Evolutionary conservation across 2,888 invertebrate species (phyloP).

Genomic region (Heteromurus nitidus): DNA sequence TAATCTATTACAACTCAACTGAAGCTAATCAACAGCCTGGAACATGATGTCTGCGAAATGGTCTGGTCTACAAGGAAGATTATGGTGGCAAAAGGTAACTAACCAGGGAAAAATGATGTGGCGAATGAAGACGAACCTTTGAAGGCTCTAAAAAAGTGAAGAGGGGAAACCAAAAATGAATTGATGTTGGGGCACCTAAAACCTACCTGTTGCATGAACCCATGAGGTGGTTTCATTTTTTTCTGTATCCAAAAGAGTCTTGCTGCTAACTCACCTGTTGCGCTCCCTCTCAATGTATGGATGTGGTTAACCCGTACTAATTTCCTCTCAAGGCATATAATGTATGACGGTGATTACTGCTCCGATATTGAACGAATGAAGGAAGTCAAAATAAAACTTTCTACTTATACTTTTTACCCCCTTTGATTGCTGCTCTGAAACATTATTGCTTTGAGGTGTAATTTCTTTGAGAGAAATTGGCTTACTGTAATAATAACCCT

Average conservation of each 20-base stretch:
- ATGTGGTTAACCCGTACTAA: constrained; percentile 47
- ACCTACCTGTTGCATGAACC: not conserved
- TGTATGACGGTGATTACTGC: too few species aligned
- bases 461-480: too few species aligned
- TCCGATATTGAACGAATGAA: too few species aligned
- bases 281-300: constrained; percentile 41
- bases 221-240: not conserved
- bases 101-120: constrained; percentile 21
- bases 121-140: too few species aligned
- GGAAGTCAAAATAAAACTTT: too few species aligned
- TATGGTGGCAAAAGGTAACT: constrained; percentile 22
- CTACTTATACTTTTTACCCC: too few species aligned
- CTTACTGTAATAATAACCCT: too few species aligned
- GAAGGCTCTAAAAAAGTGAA: too few species aligned
- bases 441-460: too few species aligned
- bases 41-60: constrained; percentile 37
- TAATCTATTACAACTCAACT: constrained; percentile 24
- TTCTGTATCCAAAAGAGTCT: not conserved
- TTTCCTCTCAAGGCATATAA: too few species aligned
- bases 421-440: too few species aligned
- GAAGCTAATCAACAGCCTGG: constrained; percentile 53
- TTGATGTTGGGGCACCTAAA: not conserved
- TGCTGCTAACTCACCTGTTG: constrained; percentile 31
- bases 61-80: constrained; percentile 4
- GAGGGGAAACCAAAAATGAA: not conserved